A percentile compares a stretch with the other conserved stretches of the same genome.
Evolutionary conservation across 2,113 vertebrate species (phyloP).

Genomic region (Herpailurus yagouaroundi): DNA sequence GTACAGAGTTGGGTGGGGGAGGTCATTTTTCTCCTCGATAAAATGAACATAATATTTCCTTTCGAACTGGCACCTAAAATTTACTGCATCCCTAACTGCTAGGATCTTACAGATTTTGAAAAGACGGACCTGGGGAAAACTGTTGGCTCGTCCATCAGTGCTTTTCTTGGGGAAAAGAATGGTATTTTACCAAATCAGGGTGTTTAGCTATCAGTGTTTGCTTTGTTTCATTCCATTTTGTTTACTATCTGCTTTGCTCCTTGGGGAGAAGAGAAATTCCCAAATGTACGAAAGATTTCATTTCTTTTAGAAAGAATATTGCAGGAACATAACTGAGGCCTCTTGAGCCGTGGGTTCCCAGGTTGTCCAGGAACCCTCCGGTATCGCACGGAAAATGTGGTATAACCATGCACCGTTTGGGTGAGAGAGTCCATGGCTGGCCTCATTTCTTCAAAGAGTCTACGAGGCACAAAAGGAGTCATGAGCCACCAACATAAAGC

Average conservation of each 20-base stretch:
- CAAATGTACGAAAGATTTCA: constrained; percentile 41
- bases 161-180: not conserved
- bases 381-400: not conserved
- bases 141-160: not conserved
- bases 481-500: no score
- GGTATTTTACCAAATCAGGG: not conserved
- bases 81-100: not conserved
- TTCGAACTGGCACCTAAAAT: not conserved
- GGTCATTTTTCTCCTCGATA: not conserved
- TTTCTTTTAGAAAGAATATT: constrained; percentile 32
- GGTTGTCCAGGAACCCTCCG: not conserved
- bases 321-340: constrained; percentile 10
- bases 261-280: constrained; percentile 16
- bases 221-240: constrained; percentile 54
- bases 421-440: not conserved
- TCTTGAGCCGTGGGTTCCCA: constrained; percentile 22
- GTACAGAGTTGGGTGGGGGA: not conserved
- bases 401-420: not conserved
- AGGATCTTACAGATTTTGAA: not conserved
- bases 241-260: constrained; percentile 57
- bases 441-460: not conserved
- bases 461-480: not conserved
- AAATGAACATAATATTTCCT: constrained; percentile 3
- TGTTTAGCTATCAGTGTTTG: not conserved
- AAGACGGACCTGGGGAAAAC: not conserved